Base-by-base conservation (phyloP, 1,140 invertebrate genomes). In the Pachyrhynchus sulphureomaculatus region DNA sequence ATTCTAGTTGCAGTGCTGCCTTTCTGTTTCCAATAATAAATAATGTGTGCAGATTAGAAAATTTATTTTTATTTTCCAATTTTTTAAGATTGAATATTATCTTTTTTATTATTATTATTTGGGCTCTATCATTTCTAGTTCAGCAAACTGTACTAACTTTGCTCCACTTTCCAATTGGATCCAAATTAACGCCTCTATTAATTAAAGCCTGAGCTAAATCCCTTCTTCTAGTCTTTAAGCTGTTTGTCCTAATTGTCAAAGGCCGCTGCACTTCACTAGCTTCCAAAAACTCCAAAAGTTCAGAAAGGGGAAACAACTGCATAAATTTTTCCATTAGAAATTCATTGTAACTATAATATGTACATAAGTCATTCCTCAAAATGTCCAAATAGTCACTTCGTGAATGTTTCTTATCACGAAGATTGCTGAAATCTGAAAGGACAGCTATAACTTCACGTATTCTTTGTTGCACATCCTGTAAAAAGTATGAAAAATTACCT, bases 161-260 rank as follows among this genome's bases (percentile, higher is more conserved):
- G 20, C 95, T 95, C 98, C 98, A 99, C 76, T 98, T 95, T 1
- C 94, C 96, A 65, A 99, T 83, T 0, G 96, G 96, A 81, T 99
- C 97, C 45, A 99, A 81, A 85, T 99, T 99, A 0, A 99, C 95
- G 32, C 97, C 97, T 69, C 96, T 83, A 72, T 93, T 93, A 33
- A 99, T 99, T 41, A 98, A 81, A 47, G 92, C 88, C 70, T 96
- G 93, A 13, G 96, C 96, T 21, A 99, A 80, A 79, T 99, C 96
- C 45, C 94, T 81, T 64, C 96, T 81, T 64, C 96, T 82, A 0
- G 95, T 96, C 82, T 98, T 99, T 9, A 99, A 80, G 55, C 91
- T 96, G 71, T 99, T 99, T 3, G 95, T 92, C 61, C 98, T 82
- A 59, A 99, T 93, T 0, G 97, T 99, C 17, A 99, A 79, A 2